Base-by-base conservation (phyloP, 2,113 vertebrate genomes). In the Electrona antarctica region DNA sequence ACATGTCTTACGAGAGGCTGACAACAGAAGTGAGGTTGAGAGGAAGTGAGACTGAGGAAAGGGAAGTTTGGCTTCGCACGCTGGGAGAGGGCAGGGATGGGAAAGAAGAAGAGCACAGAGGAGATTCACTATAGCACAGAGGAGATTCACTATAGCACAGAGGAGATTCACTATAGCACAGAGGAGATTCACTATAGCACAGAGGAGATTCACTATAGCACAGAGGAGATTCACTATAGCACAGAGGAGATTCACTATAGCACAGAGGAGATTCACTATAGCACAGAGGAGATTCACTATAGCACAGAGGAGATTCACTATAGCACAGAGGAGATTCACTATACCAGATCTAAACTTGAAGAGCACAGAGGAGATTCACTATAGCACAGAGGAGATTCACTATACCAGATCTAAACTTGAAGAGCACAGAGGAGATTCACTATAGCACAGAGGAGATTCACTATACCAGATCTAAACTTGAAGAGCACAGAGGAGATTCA, bases 41-140 rank as follows among this genome's bases (percentile, higher is more conserved):
- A 84, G 79, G 79, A 87, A 86, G 78, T 77, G 73, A 71, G 64
- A 57, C 29, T 54, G 76, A 85, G 69, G 76, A 81, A 89, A 74
- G 60, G 88, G 33, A 87, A 90, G 86, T 78, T 74, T 7, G 28
- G 64, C 63, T 73, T 83, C 78, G 68, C 82, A 78, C 67, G 65
- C 67, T 63, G 29, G 13, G 70, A 71, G 73, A 70, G 65, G 60
- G 15, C 69, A 60, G 45, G 33, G 33, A 41, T 41, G 57, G 4
- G 47, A 60, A 11, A 49, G 45, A 49, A 46, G 54, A 45, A 28
- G 11, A 51, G 48, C 33, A 62, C 28, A 46, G 57, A 45, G 62
- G 28, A n/a, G 51, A 33, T 6, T 29, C 7, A 28, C n/a, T n/a
- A n/a, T n/a, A n/a, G 48, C 33, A 62, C 28, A 46, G 57, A 45